Percentiles rank a stretch among this genome's conserved stretches.
Evolutionary conservation across 2,888 invertebrate species (phyloP).

Genomic region (Magallana nippona): DNA sequence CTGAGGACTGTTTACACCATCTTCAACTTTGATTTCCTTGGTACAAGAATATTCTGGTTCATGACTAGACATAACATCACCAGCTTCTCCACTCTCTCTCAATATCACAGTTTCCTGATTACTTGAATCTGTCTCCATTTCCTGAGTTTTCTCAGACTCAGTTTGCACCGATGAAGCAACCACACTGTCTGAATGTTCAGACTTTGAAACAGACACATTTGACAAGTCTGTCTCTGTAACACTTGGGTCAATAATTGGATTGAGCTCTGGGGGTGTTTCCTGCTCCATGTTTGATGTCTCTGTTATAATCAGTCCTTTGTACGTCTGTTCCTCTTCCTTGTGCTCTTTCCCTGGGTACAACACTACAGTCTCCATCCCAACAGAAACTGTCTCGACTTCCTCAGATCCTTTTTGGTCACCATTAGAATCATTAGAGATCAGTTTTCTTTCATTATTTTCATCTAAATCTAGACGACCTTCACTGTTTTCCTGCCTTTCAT

Average conservation of each 20-base stretch:
- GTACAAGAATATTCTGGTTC: neutral
- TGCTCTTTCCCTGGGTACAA: neutral
- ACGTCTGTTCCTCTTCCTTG: neutral
- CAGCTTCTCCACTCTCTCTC: neutral
- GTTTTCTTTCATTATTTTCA: neutral
- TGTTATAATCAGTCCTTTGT: conserved; percentile 23
- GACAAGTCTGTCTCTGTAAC: neutral
- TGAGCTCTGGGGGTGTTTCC: neutral
- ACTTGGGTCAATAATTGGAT: neutral
- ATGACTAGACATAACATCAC: neutral
- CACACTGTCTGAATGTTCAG: neutral
- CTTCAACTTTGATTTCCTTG: neutral
- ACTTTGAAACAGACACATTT: neutral
- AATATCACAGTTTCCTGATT: neutral
- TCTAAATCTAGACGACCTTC: conserved; percentile 22
- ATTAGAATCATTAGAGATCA: neutral
- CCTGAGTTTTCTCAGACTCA: neutral
- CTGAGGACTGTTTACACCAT: neutral
- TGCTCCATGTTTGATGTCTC: conserved; percentile 1
- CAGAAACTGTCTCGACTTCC: neutral
- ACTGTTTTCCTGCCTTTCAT: neutral
- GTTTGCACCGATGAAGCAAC: neutral
- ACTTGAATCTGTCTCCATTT: no score
- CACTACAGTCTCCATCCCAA: conserved; percentile 24
- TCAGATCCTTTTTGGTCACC: neutral